phyloP scores from a whole-genome alignment of 37 sponge, comb jelly and placozoan species.

The Aplysina aerophoba region DNA sequence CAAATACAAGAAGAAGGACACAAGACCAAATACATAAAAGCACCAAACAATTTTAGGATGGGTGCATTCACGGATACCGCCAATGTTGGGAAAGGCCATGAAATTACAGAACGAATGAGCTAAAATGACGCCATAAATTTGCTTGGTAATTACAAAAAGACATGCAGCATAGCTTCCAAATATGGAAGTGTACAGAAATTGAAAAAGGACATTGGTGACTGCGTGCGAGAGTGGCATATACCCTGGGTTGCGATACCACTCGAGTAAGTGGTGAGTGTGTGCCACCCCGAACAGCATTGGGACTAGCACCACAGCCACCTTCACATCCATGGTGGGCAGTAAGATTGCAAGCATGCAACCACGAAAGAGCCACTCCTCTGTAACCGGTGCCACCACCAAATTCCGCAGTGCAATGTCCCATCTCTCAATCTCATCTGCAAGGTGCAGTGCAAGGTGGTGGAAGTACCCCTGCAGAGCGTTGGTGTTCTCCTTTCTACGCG shows the following conservation, averaged over 20 bases:
- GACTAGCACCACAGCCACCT: slow-evolving; percentile 56
- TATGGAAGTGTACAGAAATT: slow-evolving; percentile 73
- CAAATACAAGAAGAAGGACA: slow-evolving; percentile 47
- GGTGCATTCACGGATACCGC: slow-evolving; percentile 22
- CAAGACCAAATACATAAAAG: slow-evolving; percentile 65
- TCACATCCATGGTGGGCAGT: slow-evolving; percentile 51
- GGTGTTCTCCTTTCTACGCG: background rate
- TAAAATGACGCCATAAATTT: slow-evolving; percentile 76
- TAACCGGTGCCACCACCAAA: slow-evolving; percentile 82
- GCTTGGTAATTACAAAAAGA: slow-evolving; percentile 74
- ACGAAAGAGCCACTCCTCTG: slow-evolving; percentile 91
- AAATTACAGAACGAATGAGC: slow-evolving; percentile 88
- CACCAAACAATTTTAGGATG: slow-evolving; percentile 25
- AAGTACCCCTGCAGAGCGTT: background rate
- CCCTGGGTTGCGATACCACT: slow-evolving; percentile 46
- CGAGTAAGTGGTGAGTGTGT: slow-evolving; percentile 88
- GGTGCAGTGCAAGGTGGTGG: background rate
- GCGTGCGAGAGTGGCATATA: slow-evolving; percentile 33
- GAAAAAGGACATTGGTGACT: slow-evolving; percentile 41
- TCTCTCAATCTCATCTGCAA: slow-evolving; percentile 1
- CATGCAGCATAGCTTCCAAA: slow-evolving; percentile 83
- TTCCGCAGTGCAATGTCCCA: slow-evolving; percentile 71
- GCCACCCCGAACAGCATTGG: slow-evolving; percentile 92
- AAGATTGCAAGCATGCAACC: slow-evolving; percentile 85
- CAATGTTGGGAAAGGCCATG: slow-evolving; percentile 86